These are phyloP conservation scores for Numida meleagris DNA, from an alignment of 2,113 vertebrate genomes.

Conservation along the genomic window DNA sequence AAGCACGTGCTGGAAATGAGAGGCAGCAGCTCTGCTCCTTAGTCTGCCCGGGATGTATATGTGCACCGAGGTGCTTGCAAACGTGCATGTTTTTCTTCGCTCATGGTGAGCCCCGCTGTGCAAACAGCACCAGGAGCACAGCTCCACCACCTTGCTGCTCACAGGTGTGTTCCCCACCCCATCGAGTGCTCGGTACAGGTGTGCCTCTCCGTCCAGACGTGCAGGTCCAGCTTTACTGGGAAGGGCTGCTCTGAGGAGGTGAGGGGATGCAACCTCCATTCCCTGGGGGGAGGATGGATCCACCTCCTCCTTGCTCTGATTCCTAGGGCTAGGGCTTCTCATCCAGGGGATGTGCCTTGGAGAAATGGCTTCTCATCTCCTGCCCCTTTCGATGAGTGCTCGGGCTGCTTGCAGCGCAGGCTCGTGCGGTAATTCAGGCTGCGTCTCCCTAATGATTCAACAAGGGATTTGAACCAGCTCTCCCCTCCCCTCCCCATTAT, in stretches of 20 bases:
- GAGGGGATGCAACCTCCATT: neutral
- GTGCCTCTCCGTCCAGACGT: slow-evolving; percentile 3
- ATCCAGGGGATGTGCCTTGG: neutral
- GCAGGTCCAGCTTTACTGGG: neutral
- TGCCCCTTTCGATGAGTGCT: accelerated
- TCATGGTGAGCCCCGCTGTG: accelerated
- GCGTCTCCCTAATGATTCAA: neutral
- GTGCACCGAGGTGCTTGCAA: neutral
- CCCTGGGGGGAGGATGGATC: neutral
- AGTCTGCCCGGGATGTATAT: neutral
- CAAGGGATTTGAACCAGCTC: neutral
- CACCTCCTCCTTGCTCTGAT: neutral
- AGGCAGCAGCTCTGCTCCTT: neutral
- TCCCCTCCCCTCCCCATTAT: slow-evolving; percentile 12
- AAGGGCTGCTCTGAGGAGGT: neutral
- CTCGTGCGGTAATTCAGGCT: neutral
- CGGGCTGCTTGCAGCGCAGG: neutral
- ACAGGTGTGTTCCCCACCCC: neutral
- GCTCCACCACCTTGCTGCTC: accelerated
- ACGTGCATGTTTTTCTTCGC: neutral
- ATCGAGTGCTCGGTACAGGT: neutral
- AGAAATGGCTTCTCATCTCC: neutral
- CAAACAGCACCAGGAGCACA: neutral
- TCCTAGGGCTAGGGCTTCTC: neutral
- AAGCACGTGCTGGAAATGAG: neutral